Evolutionary conservation across 2,888 invertebrate genomes (phyloP), one percentile per base, ranked within the genome.

Genomic region (Asteroscopus sphinx): DNA sequence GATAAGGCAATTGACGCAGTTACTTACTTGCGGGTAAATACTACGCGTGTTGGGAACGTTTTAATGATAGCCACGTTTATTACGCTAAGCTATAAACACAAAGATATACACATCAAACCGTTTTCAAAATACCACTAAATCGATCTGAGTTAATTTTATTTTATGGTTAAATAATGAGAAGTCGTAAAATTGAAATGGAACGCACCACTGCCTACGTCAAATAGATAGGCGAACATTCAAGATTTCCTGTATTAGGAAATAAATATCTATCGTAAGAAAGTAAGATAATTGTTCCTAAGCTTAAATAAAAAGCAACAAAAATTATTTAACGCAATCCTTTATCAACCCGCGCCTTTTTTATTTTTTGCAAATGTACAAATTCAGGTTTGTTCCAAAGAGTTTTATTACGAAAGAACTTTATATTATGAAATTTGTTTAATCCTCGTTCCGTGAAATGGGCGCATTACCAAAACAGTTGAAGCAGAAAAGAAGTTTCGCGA

Each of bases 1-100:
- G 90, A 90, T 91, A 90, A 84, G 76, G 75, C 78, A 79, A 84
- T 87, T 83, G 76, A 73, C 73, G 64, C 32, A 52, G 56, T 73
- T 62, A 70, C 71, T 73, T 73, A 74, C 73, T 76, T 65, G 57
- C 62, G 65, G 51, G 58, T 62, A 70, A 77, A 79, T 78, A 77
- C 53, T 61, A 65, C n/a, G 37, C 45, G 44, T 51, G 52, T 40
- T 36, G 49, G 42, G 40, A 59, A 59, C 56, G 37, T 48, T 76
- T 58, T 76, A 67, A 69, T 69, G 63, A 67, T 54, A 51, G 37
- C 49, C 47, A 37, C 44, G 60, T 74, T 63, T 63, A 69, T 74
- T 58, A 61, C 55, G 58, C 42, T 12, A 47, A 6, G 26, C 65
- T 46, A 70, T 70, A 63, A 70, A 65, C 57, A 69, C 55, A 60